Evolutionary conservation across 2,888 invertebrate genomes (phyloP), one percentile per base, ranked within the genome.

Genomic region (Parnassius apollo): DNA sequence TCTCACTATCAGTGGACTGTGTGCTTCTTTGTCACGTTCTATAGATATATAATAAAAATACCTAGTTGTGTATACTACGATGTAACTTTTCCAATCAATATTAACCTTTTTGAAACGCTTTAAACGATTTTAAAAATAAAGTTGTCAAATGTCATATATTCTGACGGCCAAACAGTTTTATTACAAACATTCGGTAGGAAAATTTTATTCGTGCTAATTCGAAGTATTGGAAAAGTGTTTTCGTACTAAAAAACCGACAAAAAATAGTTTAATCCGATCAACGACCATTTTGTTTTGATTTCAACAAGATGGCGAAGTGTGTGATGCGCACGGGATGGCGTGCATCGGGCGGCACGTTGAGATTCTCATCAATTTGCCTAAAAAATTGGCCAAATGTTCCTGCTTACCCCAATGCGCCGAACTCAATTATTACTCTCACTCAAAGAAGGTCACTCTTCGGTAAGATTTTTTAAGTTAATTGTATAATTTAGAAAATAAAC

Each of bases 291-390:
- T 54, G 45, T 63, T 61, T 58, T 35, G 13, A 25, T 42, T 58
- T 66, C 53, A 55, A 54, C 66, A 84, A 92, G 92, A 91, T 88
- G 92, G 92, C 81, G 83, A 79, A 64, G 76, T 87, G 61, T 93
- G 93, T 68, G 91, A 92, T 75, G 85, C 92, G 69, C 83, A 84
- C 71, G 93, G 93, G 53, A 90, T 93, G 86, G 89, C 90, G 66
- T 93, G 93, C 75, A 86, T 93, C 81, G 90, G 92, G 7, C 71
- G 90, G 42, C 88, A 92, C 72, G 89, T 89, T 55, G 91, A 92
- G 65, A 87, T 90, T 58, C 87, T 93, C 72, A 86, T 93, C 75
- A 92, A 90, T 71, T 77, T 93, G 49, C 91, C 90, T 13, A 85
- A 86, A 71, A 90, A 92, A 74, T 82, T 92, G 66, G 92, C 92